Evolutionary conservation across 2,888 invertebrate genomes (phyloP), one percentile per base, ranked within the genome.

Genomic region (Notodonta ziczac): DNA sequence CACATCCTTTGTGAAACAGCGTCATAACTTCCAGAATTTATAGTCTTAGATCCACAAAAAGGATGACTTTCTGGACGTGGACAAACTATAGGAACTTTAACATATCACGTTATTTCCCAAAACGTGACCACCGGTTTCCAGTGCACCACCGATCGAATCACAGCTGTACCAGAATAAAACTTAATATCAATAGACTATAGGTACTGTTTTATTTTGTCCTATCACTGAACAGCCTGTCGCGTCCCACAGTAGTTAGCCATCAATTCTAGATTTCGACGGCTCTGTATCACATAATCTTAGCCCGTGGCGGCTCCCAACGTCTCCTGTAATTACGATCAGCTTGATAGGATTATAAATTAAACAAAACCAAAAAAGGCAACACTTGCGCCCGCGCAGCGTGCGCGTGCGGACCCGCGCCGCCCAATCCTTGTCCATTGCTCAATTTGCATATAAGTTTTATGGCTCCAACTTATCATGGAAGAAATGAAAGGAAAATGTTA

Each of bases 371-470:
- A 85, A 82, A 83, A 80, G 83, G 77, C 50, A 51, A 63, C 44
- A 39, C 51, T 35, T 52, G 55, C 48, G 54, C 42, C 57, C 12
- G 32, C 55, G 60, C 16, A 16, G 14, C 12, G 0, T 59, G 67
- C 67, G 72, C 74, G 68, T 57, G 24, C 66, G 72, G 75, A 73
- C 75, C 64, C 67, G 78, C 75, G 77, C 80, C 84, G 75, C 84
- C 81, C 85, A 77, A 83, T 77, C 83, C 72, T 69, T 82, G 83
- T 83, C 70, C 77, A 57, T 81, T 83, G 81, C 79, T 68, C 69
- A 76, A 86, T 88, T 87, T 84, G 82, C 85, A 86, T 88, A 83
- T 66, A 67, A 74, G 75, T 76, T 77, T 76, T 76, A 76, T 74
- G 74, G 71, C 62, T 67, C 57, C 68, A 71, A 61, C 64, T 16